These are phyloP conservation scores for Eriocheir sinensis DNA, from an alignment of 1,140 invertebrate species.

Conservation along the genomic window DNA sequence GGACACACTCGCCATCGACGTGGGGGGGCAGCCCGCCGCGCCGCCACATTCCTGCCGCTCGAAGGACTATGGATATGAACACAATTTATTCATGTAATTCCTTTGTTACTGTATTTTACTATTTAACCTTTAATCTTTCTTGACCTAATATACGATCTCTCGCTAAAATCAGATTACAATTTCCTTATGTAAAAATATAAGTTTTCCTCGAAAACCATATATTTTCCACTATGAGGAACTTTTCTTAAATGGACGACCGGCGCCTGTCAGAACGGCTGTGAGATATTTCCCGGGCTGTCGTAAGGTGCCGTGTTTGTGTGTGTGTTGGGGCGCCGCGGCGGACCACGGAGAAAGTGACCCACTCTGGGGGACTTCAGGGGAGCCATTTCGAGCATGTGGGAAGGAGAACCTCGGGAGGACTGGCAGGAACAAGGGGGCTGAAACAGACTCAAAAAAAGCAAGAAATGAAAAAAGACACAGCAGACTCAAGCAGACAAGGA, in stretches of 20 bases:
- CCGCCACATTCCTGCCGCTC: conserved; percentile 65
- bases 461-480: no score
- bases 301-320: not conserved
- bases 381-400: no score
- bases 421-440: no score
- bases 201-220: not conserved
- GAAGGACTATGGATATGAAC: conserved; percentile 62
- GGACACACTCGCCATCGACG: conserved; percentile 59
- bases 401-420: no score
- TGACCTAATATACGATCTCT: not conserved
- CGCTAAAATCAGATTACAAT: not conserved
- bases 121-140: conserved; percentile 41
- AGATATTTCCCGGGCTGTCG: not conserved
- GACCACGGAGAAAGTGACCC: no score
- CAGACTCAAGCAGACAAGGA: no score
- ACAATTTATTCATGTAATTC: conserved; percentile 70
- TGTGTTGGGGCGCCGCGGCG: no score
- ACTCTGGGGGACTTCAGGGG: no score
- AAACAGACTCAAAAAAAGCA: no score
- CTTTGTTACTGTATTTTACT: conserved; percentile 55
- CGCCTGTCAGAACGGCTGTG: not conserved
- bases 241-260: not conserved
- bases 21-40: conserved; percentile 61
- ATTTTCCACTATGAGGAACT: not conserved
- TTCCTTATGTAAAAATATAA: not conserved